A percentile compares a stretch with the other conserved stretches of the same genome.
Evolutionary conservation across 64 coral and sea anemone species (phyloP).

Genomic region (Montipora efflorescens): DNA sequence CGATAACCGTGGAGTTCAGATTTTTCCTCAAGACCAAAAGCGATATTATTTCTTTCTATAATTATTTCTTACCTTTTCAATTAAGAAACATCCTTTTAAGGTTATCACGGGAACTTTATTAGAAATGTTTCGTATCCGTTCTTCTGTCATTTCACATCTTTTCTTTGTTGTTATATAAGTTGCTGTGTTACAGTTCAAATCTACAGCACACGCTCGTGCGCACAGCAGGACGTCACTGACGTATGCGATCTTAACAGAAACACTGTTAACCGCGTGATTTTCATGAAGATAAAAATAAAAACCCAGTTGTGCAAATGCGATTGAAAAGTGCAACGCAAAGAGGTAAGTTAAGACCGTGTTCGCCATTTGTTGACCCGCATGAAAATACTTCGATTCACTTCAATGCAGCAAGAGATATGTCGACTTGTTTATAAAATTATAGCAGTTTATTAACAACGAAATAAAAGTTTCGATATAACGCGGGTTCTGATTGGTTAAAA

Average conservation of each 20-base stretch:
- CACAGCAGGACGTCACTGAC: background rate
- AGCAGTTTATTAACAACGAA: no score
- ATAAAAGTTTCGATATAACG: no score
- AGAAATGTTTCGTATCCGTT: background rate
- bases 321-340: background rate
- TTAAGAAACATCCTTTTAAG: background rate
- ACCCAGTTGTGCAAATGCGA: background rate
- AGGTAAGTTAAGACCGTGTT: background rate
- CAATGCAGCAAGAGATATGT: no score
- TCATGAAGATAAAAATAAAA: constrained; percentile 6
- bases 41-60: no score
- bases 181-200: constrained; percentile 1
- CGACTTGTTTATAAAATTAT: no score
- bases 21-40: no score
- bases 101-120: no score
- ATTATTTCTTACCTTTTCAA: constrained; percentile 11
- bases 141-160: background rate
- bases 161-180: background rate
- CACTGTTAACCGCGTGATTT: background rate
- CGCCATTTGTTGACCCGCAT: background rate
- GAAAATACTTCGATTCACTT: background rate
- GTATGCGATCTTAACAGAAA: background rate
- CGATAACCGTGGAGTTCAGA: no score
- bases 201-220: background rate
- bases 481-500: no score